Base-by-base conservation (phyloP, 2,888 invertebrate genomes). In the Slavum lentiscoides region DNA sequence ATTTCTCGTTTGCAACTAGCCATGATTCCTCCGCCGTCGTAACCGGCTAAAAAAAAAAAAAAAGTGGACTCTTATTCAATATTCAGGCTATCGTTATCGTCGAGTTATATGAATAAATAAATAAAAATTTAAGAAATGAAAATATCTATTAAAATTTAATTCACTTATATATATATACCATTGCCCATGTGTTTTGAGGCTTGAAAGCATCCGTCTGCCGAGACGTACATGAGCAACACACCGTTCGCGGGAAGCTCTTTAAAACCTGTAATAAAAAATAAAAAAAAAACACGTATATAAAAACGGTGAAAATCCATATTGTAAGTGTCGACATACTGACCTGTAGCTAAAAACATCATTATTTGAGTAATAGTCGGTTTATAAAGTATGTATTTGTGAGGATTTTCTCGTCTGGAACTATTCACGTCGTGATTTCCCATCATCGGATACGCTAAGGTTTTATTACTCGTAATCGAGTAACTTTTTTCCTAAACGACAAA, bases 361-460 rank as follows among this genome's bases (percentile, higher is more conserved):
- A 97, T 92, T 88, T 97, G 97, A 87, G 93, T 94, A 85, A 96
- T 92, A 74, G 96, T 94, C 82, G 98, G 98, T 87, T 96, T 96
- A 89, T 95, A 98, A 84, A 98, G 90, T 84, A 98, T 90, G 89
- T 96, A 97, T 88, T 98, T 98, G 89, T 97, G 97, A 64, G 97
- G 97, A 89, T 97, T 98, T 87, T 95, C 94, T 85, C 94, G 89
- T 86, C 92, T 91, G 81, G 91, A 89, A 85, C 88, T 87, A 84
- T 91, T 91, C 59, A 93, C 93, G 86, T 93, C 93, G 86, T 94
- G 93, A 85, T 88, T 85, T 9, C 85, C 84, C 80, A 85, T 85
- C 85, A 91, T 86, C 37, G 88, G 88, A 85, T 90, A 90, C 75
- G 88, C 88, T 77, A 84, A 84, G 37, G 84, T 84, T 82, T 85